Conservation (phyloP, 2,113 vertebrate genomes). For the Serilophus lunatus region DNA sequence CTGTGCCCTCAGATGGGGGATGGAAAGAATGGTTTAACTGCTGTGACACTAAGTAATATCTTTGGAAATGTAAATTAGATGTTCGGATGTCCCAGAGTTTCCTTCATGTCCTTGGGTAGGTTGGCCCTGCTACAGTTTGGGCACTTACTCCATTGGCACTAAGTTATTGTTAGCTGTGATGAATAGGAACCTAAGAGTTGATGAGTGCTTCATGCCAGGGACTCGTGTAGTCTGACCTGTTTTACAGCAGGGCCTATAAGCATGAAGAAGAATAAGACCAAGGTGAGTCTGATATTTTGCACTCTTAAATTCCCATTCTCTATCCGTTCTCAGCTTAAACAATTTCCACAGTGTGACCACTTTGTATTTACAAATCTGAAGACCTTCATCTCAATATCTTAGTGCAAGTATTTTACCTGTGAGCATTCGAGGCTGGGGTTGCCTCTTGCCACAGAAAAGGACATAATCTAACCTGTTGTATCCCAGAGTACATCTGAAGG, state of each 20-base stretch:
- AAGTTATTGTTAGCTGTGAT: neutral
- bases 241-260: neutral
- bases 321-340: neutral
- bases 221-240: neutral
- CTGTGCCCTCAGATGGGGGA: neutral
- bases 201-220: neutral
- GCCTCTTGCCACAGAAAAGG: neutral
- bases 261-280: neutral
- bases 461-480: neutral
- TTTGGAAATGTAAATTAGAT: neutral
- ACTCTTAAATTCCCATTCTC: neutral
- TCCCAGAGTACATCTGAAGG: neutral
- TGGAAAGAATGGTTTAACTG: neutral
- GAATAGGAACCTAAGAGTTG: neutral
- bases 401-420: neutral
- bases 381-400: neutral
- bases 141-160: neutral
- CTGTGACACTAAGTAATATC: neutral
- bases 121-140: neutral
- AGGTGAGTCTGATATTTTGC: neutral
- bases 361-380: neutral
- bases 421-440: neutral
- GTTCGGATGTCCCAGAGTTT: fast-evolving
- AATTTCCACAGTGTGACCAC: neutral
- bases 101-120: neutral